phyloP scores from a whole-genome alignment of 2,113 vertebrate genomes.

The Pomatorhinus ruficollis region DNA sequence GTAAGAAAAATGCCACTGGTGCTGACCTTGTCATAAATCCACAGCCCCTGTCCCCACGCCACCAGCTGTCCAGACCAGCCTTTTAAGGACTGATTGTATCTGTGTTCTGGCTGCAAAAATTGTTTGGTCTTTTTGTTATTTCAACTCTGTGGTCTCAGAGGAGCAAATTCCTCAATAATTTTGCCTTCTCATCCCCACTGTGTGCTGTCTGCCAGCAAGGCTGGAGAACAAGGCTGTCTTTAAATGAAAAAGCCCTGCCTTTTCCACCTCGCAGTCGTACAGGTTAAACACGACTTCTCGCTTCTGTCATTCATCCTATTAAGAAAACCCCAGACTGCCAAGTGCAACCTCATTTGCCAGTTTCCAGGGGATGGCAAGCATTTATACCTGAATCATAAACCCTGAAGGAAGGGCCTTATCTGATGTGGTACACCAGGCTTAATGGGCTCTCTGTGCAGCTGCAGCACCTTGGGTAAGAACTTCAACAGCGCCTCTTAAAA shows the following conservation, averaged over 20 bases:
- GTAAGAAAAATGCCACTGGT: not conserved
- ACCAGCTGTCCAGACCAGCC: not conserved
- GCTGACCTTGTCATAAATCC: not conserved
- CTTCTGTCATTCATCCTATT: conserved; percentile 41
- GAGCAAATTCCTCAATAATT: not conserved
- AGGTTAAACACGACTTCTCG: not conserved
- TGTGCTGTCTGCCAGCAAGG: not conserved
- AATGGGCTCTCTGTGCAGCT: conserved; percentile 45
- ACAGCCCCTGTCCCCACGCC: not conserved
- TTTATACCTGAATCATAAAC: conserved; percentile 40
- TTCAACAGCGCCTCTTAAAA: not conserved
- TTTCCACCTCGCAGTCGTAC: not conserved
- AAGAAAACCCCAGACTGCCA: conserved; percentile 38
- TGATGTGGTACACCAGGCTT: conserved; percentile 52
- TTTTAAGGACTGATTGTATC: not conserved
- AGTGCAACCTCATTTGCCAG: conserved; percentile 26
- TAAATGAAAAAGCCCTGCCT: not conserved
- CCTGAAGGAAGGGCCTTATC: conserved; percentile 46
- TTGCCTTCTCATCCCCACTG: not conserved
- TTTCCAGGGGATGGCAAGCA: conserved; percentile 12
- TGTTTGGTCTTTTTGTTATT: not conserved
- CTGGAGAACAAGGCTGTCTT: not conserved
- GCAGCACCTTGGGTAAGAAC: conserved; percentile 57
- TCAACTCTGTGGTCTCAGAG: not conserved
- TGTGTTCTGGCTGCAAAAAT: not conserved